A percentile compares a stretch with the other conserved stretches of the same genome.
These are phyloP conservation scores for Strix uralensis DNA, from an alignment of 2,113 vertebrate genomes.

Conservation along the genomic window DNA sequence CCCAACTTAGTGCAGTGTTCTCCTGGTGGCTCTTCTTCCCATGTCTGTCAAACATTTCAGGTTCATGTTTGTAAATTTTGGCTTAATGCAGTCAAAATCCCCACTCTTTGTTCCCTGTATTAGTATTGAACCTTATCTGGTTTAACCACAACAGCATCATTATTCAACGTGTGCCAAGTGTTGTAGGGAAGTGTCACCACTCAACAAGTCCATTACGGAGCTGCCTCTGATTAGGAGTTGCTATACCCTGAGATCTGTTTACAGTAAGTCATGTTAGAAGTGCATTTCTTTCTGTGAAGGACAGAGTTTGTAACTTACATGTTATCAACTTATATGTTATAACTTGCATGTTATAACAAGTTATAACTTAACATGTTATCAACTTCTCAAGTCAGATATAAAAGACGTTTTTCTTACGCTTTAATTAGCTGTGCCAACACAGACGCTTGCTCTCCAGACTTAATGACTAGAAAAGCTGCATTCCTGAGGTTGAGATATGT, in stretches of 20 bases:
- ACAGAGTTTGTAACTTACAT: slow-evolving; percentile 59
- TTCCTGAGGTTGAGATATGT: slow-evolving; percentile 43
- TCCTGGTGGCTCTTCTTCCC: background rate
- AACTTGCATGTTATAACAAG: too few species aligned
- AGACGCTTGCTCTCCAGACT: background rate
- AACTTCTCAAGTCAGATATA: background rate
- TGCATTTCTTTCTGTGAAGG: slow-evolving; percentile 46
- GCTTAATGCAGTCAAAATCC: slow-evolving; percentile 16
- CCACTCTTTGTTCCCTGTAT: background rate
- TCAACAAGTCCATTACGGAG: slow-evolving; percentile 52
- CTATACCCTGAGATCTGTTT: slow-evolving; percentile 43
- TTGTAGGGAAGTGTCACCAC: slow-evolving; percentile 39
- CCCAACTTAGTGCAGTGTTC: background rate
- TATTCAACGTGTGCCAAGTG: slow-evolving; percentile 4
- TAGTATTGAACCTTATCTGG: slow-evolving; percentile 38
- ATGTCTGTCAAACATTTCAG: slow-evolving; percentile 48
- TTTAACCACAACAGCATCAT: background rate
- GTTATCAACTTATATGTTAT: background rate
- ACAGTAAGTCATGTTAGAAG: slow-evolving; percentile 38
- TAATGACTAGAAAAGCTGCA: background rate
- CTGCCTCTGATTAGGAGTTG: slow-evolving; percentile 51
- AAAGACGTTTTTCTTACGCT: slow-evolving; percentile 5
- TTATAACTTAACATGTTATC: too few species aligned
- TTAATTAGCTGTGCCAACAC: slow-evolving; percentile 22
- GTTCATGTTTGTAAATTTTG: slow-evolving; percentile 31